Evolutionary conservation across 2,888 invertebrate genomes (phyloP), one percentile per base, ranked within the genome.

Genomic region (Brachynemurus nebulosus): DNA sequence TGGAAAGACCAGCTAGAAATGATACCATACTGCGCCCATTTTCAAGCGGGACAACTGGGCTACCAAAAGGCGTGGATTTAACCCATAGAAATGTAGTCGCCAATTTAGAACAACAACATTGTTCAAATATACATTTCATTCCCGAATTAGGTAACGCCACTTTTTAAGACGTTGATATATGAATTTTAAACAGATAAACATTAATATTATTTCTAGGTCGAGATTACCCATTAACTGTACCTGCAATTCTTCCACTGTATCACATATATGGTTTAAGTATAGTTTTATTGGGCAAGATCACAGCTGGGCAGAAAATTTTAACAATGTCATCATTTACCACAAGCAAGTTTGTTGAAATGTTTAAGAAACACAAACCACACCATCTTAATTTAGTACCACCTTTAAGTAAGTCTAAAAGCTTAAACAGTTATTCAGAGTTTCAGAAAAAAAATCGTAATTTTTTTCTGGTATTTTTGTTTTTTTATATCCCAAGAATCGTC

Each of bases 41-140:
- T 61, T 89, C 88, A 2, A 88, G 88, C 59, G 86, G 86, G 1
- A 91, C 91, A 0, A 90, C 89, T 0, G 91, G 91, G 0, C 49
- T 81, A 41, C 80, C 85, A 0, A 86, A 86, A 65, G 84, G 82
- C 3, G 84, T 85, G 0, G 69, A 74, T 53, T 65, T 84, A 1
- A 71, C 76, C 0, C 76, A 81, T 58, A 63, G 56, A 23, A 76
- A 75, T 60, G 49, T 78, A 1, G 52, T 74, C 19, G 59, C 72
- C 0, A 76, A 78, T 52, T 60, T 69, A 4, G 57, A 54, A n/a
- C 68, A 65, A 42, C 51, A 57, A 20, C 61, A 54, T 42, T 58
- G 66, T 4, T 20, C 49, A 27, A 35, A 62, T 11, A 56, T 66
- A 2, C 54, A 60, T 43, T 64, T 68, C 67, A 55, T 57, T 56